phyloP scores from a whole-genome alignment of 2,797 vertebrate species.

The Sebastes aleutianus region DNA sequence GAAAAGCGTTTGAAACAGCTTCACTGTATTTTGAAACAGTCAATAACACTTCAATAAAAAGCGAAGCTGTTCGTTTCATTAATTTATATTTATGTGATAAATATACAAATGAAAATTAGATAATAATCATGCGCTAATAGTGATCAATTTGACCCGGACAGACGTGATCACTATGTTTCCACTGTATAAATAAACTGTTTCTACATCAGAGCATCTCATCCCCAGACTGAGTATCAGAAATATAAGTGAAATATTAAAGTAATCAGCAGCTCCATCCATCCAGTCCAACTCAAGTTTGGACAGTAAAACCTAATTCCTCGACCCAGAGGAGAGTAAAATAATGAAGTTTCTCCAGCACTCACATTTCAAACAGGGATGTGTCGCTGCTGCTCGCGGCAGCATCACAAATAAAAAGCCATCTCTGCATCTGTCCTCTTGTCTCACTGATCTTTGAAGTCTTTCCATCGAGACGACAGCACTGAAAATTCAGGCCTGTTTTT shows the following conservation, averaged over 20 bases:
- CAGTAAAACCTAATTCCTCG: not conserved
- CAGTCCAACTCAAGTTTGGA: not conserved
- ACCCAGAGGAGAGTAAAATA: constrained; percentile 4
- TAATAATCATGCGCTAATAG: not conserved
- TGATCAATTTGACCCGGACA: too few relatives aligned
- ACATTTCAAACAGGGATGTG: constrained; percentile 1
- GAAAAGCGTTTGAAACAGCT: too few relatives aligned
- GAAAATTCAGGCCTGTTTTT: not conserved
- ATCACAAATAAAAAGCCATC: constrained; percentile 34
- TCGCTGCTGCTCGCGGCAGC: constrained; percentile 14
- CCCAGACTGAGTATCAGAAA: not conserved
- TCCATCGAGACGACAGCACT: constrained; percentile 5
- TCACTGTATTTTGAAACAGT: not conserved
- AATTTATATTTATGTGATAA: not conserved
- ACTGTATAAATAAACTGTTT: not conserved
- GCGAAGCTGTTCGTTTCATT: not conserved
- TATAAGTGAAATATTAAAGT: not conserved
- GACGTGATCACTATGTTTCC: too few relatives aligned
- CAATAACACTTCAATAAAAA: not conserved
- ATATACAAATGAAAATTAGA: not conserved
- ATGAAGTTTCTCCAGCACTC: constrained; percentile 9
- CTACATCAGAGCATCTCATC: not conserved
- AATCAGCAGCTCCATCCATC: not conserved
- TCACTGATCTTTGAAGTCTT: constrained; percentile 34
- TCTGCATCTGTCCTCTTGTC: constrained; percentile 33